These are phyloP conservation scores for Apis laboriosa DNA, from an alignment of 1,140 invertebrate genomes.

Conservation along the genomic window DNA sequence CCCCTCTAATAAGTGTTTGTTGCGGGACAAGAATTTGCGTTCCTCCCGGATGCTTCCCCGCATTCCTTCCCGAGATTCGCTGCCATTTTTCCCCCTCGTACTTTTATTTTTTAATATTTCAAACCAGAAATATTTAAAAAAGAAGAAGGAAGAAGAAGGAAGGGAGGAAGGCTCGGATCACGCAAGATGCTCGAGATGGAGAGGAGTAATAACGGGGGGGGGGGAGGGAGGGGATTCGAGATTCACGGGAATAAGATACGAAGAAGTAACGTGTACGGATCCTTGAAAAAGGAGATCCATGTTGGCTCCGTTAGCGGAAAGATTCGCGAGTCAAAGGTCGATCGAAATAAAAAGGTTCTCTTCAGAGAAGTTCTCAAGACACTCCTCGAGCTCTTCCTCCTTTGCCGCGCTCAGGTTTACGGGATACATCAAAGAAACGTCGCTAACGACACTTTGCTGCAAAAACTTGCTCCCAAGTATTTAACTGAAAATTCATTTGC, in stretches of 20 bases:
- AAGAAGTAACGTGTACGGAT: background rate
- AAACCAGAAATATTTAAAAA: background rate
- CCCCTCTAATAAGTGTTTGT: background rate
- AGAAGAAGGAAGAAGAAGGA: too few species aligned
- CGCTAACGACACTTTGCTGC: background rate
- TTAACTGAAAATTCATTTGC: slow-evolving; percentile 31
- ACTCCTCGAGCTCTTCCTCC: background rate
- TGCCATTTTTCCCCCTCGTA: background rate
- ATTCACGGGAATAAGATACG: background rate
- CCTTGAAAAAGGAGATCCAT: background rate
- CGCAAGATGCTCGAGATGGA: background rate
- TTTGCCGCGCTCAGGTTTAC: background rate
- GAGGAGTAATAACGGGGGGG: background rate
- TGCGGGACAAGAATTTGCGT: background rate
- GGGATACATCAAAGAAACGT: slow-evolving; percentile 29
- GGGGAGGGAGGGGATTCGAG: too few species aligned
- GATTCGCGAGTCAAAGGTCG: slow-evolving; percentile 20
- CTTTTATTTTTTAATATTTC: too few species aligned
- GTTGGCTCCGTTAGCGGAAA: background rate
- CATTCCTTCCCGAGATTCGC: background rate
- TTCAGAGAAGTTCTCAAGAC: slow-evolving; percentile 18
- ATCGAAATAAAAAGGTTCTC: slow-evolving; percentile 30
- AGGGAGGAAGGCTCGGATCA: background rate
- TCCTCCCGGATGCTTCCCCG: background rate
- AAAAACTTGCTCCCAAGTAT: slow-evolving; percentile 18